These are phyloP conservation scores for Eutolmus rufibarbis DNA, from an alignment of 2,888 invertebrate species.

Conservation along the genomic window DNA sequence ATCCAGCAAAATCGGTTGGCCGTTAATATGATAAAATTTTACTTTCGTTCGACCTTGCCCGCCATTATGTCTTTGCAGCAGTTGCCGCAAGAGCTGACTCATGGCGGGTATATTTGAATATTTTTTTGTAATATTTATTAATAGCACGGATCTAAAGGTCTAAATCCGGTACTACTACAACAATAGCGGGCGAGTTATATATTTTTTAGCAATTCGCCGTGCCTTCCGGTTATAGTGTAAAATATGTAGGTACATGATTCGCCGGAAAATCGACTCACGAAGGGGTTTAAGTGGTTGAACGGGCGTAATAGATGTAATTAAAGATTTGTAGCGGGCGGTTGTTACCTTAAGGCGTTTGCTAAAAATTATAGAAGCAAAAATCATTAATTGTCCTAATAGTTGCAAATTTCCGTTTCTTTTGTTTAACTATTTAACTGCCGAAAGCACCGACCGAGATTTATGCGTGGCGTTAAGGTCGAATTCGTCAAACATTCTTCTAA, in stretches of 20 bases:
- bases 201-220: not conserved
- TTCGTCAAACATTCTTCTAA: not conserved
- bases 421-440: not conserved
- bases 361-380: not conserved
- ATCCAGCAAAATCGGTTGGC: not conserved
- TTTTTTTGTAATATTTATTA: not conserved
- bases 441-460: not conserved
- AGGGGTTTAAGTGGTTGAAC: not conserved
- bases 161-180: not conserved
- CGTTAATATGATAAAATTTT: conserved; percentile 1
- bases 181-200: not conserved
- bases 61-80: not conserved
- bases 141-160: not conserved
- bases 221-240: not conserved
- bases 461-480: not conserved
- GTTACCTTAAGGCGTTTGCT: not conserved
- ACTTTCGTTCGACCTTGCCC: conserved; percentile 14
- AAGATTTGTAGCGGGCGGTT: not conserved
- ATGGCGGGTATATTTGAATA: not conserved
- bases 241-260: not conserved
- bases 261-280: not conserved
- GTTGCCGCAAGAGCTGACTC: not conserved
- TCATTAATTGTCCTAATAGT: not conserved
- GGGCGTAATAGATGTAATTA: not conserved
- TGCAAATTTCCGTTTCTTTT: not conserved